Percentiles rank a stretch among this genome's conserved stretches.
Evolutionary conservation across 1,140 invertebrate genomes (phyloP).

Genomic region (Drosophila neocordata): DNA sequence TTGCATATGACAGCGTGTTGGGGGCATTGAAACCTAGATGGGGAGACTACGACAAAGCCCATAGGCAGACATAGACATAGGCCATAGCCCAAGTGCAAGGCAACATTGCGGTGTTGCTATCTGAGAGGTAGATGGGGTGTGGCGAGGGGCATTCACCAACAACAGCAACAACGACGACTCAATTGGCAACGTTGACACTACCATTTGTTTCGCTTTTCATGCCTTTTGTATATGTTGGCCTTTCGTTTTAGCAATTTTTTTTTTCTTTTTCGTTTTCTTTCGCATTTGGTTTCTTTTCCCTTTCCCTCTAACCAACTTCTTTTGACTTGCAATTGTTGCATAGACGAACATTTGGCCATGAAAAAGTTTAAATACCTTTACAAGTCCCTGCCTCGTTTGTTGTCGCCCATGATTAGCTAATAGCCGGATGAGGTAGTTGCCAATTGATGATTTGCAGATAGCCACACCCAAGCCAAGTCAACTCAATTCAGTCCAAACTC

Average conservation of each 20-base stretch:
- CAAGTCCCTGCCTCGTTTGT: conserved; percentile 4
- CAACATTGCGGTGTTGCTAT: conserved; percentile 12
- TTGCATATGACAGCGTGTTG: conserved; percentile 52
- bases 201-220: conserved; percentile 66
- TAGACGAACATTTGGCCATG: conserved; percentile 69
- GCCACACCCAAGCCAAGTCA: conserved; percentile 15
- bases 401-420: conserved; percentile 59
- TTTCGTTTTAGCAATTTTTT: conserved; percentile 25
- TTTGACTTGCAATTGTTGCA: conserved; percentile 46
- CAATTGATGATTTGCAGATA: conserved; percentile 34
- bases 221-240: conserved; percentile 52
- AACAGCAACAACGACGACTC: conserved; percentile 33
- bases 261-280: conserved; percentile 35
- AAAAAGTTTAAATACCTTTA: conserved; percentile 76
- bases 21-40: conserved; percentile 72
- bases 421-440: conserved; percentile 40
- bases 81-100: conserved; percentile 64
- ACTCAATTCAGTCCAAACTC: conserved; percentile 10
- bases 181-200: conserved; percentile 66
- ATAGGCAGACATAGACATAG: conserved; percentile 16
- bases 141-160: not conserved
- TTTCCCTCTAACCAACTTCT: conserved; percentile 38
- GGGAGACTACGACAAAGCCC: conserved; percentile 33
- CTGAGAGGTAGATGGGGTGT: not conserved
- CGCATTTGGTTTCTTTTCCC: conserved; percentile 32